Evolutionary conservation across 2,888 invertebrate species (phyloP).

Genomic region (Pristionchus mayeri): DNA sequence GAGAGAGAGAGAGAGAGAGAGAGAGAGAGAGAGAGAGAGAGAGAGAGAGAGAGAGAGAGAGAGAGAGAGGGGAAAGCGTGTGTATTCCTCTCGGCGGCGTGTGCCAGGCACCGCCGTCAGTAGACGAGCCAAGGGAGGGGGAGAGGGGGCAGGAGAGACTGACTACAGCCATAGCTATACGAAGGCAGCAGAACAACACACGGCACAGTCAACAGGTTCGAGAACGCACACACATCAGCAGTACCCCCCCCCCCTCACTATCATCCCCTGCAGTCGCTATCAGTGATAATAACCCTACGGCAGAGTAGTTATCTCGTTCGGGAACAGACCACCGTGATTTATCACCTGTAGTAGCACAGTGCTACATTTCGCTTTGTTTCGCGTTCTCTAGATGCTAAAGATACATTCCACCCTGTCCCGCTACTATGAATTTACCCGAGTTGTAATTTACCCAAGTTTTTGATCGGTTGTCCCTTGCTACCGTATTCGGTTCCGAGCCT

Average conservation of each 20-base stretch:
- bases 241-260: background rate
- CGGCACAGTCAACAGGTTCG: background rate
- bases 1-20: background rate
- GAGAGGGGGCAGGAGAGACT: background rate
- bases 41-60: background rate
- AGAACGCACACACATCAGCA: background rate
- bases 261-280: background rate
- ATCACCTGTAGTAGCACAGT: background rate
- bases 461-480: background rate
- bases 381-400: too few relatives aligned
- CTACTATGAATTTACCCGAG: too few relatives aligned
- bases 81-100: conserved; percentile 18
- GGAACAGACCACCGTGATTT: conserved; percentile 9
- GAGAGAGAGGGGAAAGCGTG: conserved; percentile 21
- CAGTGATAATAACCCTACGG: conserved; percentile 33
- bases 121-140: conserved; percentile 13
- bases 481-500: too few relatives aligned
- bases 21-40: background rate
- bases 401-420: too few relatives aligned
- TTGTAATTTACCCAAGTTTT: too few relatives aligned
- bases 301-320: conserved; percentile 10
- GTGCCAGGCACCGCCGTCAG: conserved; percentile 39
- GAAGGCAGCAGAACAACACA: conserved; percentile 19
- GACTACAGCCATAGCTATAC: conserved; percentile 8
- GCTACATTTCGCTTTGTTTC: too few relatives aligned